Percentiles rank a stretch among this genome's conserved stretches.
These are phyloP conservation scores for zebrafish (Danio rerio) DNA, from an alignment of 2,113 vertebrate genomes.

Conservation along the genomic window DNA sequence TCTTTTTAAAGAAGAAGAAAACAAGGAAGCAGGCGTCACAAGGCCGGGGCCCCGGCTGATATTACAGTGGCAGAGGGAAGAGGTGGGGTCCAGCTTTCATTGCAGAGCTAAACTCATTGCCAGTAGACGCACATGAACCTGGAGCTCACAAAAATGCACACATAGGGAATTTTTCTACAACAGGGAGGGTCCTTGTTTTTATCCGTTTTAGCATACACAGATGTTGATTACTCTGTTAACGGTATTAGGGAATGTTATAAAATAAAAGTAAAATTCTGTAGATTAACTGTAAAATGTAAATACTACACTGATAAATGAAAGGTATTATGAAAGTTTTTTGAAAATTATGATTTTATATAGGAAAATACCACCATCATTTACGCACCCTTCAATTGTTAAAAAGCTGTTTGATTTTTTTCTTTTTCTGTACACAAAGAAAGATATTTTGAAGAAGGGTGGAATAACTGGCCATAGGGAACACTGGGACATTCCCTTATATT, in stretches of 20 bases:
- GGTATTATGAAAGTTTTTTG: too few species aligned
- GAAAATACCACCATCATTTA: too few species aligned
- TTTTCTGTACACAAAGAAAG: too few species aligned
- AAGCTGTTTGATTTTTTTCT: too few species aligned
- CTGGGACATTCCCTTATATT: too few species aligned
- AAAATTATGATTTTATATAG: too few species aligned
- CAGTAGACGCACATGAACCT: constrained; percentile 48
- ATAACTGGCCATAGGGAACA: too few species aligned
- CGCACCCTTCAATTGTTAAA: too few species aligned
- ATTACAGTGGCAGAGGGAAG: constrained; percentile 67
- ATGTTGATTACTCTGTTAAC: constrained; percentile 26
- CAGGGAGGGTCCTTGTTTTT: constrained; percentile 53
- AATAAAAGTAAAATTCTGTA: neutral
- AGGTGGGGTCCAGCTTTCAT: constrained; percentile 68
- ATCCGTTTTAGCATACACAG: constrained; percentile 22
- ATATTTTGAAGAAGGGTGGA: too few species aligned
- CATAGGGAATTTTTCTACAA: constrained; percentile 54
- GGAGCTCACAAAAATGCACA: constrained; percentile 51
- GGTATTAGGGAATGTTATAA: constrained; percentile 1
- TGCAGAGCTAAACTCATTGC: constrained; percentile 76
- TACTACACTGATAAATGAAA: too few species aligned
- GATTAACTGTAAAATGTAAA: neutral
- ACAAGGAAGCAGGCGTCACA: constrained; percentile 68
- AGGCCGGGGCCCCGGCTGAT: constrained; percentile 61
- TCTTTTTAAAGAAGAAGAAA: constrained; percentile 66